Conservation (phyloP, 2,888 invertebrate species). For the Rhogogaster chlorosoma region DNA sequence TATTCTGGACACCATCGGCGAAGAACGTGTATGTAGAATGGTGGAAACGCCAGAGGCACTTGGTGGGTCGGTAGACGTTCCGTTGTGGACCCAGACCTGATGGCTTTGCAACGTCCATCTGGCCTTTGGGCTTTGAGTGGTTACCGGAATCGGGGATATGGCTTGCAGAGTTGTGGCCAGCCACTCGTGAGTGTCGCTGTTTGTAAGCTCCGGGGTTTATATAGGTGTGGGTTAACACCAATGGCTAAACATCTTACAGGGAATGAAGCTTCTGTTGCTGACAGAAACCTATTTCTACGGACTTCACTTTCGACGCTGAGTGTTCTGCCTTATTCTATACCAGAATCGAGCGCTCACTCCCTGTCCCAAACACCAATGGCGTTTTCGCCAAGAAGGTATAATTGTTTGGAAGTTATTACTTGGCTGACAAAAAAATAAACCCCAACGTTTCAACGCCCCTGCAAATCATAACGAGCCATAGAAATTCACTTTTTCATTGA, state of each 20-base stretch:
- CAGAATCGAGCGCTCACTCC: background rate
- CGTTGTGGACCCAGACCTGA: conserved; percentile 3
- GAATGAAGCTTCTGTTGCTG: conserved; percentile 44
- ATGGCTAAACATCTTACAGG: conserved; percentile 25
- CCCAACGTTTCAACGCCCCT: background rate
- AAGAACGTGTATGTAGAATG: background rate
- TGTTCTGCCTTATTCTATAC: background rate
- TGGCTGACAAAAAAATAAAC: background rate
- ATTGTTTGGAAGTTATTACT: conserved; percentile 16
- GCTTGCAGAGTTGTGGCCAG: conserved; percentile 4
- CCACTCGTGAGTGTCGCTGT: background rate
- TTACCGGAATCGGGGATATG: background rate
- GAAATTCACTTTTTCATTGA: background rate
- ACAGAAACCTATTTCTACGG: conserved; percentile 42
- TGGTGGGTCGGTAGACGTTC: background rate
- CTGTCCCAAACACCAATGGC: background rate
- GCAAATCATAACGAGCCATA: background rate
- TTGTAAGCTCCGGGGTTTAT: background rate
- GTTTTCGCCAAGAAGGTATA: background rate
- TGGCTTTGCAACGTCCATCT: background rate
- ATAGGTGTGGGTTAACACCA: background rate
- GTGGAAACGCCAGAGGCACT: conserved; percentile 40
- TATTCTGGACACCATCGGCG: background rate
- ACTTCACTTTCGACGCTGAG: conserved; percentile 35
- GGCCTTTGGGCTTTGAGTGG: conserved; percentile 36